A percentile compares a stretch with the other conserved stretches of the same genome.
phyloP scores from a whole-genome alignment of 2,888 invertebrate species.

The Orthonevra nobilis region DNA sequence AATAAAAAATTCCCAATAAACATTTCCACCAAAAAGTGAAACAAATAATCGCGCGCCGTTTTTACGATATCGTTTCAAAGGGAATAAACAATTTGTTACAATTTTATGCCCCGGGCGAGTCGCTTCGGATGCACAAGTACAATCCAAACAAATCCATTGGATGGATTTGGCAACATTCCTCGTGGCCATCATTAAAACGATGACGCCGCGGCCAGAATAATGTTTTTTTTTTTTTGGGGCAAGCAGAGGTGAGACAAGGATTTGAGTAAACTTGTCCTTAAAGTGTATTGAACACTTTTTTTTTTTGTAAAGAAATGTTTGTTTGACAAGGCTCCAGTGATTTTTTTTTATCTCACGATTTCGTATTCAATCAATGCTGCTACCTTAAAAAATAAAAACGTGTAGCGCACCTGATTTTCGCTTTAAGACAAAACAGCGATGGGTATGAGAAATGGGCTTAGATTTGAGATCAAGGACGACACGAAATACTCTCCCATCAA shows the following conservation, averaged over 20 bases:
- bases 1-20: slow-evolving; percentile 5
- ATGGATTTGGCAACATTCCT: neutral
- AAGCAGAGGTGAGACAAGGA: no score
- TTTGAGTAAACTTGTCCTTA: no score
- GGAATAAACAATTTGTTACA: neutral
- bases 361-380: neutral
- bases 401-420: neutral
- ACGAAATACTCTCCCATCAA: neutral
- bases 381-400: neutral
- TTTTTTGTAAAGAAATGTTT: neutral
- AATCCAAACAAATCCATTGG: neutral
- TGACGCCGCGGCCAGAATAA: no score
- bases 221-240: no score
- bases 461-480: no score
- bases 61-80: slow-evolving; percentile 29
- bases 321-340: no score
- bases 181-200: neutral
- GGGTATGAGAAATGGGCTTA: no score
- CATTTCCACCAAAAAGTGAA: neutral
- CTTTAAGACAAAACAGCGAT: no score
- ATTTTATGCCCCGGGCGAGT: neutral
- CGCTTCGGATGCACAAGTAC: no score
- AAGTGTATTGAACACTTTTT: neutral
- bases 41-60: slow-evolving; percentile 30
- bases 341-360: neutral